Evolutionary conservation across 2,888 invertebrate genomes (phyloP).

Genomic region (Leucoma salicis): DNA sequence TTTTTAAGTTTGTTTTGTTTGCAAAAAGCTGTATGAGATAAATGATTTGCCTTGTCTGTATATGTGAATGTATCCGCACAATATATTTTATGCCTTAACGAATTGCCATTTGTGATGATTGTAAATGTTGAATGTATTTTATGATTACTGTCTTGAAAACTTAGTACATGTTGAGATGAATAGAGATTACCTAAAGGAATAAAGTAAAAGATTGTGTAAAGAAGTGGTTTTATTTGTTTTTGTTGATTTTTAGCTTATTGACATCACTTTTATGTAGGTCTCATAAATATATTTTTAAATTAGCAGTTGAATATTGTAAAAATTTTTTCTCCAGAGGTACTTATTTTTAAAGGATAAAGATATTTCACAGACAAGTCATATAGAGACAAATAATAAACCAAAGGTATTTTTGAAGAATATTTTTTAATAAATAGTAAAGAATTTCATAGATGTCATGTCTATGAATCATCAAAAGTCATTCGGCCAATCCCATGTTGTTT

Average conservation of each 20-base stretch:
- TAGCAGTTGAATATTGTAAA: too few species aligned
- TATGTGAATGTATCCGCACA: slow-evolving; percentile 31
- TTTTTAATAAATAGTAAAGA: slow-evolving; percentile 27
- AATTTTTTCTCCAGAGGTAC: too few species aligned
- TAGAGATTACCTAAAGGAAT: slow-evolving; percentile 67
- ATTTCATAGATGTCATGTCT: slow-evolving; percentile 13
- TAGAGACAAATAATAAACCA: slow-evolving; percentile 13
- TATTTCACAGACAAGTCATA: slow-evolving; percentile 7
- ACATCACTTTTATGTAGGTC: too few species aligned
- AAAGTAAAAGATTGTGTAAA: slow-evolving; percentile 74
- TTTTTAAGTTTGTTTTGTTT: slow-evolving; percentile 10
- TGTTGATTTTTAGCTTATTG: slow-evolving; percentile 29
- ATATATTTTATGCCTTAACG: slow-evolving; percentile 60
- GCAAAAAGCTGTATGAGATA: slow-evolving; percentile 21
- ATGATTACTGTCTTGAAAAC: slow-evolving; percentile 52
- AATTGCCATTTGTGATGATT: slow-evolving; percentile 73
- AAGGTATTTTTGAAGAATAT: too few species aligned
- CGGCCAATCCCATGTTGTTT: slow-evolving; percentile 94
- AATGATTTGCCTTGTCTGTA: slow-evolving; percentile 45
- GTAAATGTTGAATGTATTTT: slow-evolving; percentile 60
- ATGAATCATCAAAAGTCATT: slow-evolving; percentile 94
- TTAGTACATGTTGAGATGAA: slow-evolving; percentile 73
- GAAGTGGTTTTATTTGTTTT: slow-evolving; percentile 60
- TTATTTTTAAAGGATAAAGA: slow-evolving; percentile 11
- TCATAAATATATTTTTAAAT: too few species aligned